Conservation (phyloP, 2,797 vertebrate species). For the Chiropotes sagulatus region DNA sequence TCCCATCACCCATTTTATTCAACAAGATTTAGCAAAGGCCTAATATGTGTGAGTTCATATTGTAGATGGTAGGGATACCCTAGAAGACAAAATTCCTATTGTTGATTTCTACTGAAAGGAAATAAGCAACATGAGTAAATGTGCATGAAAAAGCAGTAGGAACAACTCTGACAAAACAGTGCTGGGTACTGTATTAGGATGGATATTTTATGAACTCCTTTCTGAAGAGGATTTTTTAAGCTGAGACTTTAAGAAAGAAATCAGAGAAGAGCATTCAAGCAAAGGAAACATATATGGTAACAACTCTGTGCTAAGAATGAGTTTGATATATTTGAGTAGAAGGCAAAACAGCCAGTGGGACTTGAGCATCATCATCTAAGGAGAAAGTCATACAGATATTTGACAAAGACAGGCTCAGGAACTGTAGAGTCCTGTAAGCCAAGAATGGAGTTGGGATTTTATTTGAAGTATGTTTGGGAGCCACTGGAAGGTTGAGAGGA, state of each 20-base stretch:
- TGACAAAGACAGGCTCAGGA: not conserved
- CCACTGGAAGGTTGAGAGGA: not conserved
- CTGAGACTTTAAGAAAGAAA: not conserved
- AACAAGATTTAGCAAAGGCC: not conserved
- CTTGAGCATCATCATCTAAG: not conserved
- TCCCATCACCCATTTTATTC: slow-evolving; percentile 9
- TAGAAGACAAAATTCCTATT: not conserved
- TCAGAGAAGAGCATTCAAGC: not conserved
- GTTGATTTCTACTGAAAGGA: not conserved
- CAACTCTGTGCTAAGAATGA: not conserved
- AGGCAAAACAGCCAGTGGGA: not conserved
- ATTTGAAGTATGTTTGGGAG: not conserved
- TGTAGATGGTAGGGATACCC: not conserved
- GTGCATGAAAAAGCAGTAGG: not conserved
- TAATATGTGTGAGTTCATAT: not conserved
- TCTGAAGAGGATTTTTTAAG: not conserved
- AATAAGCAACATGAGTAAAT: not conserved
- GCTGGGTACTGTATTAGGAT: not conserved
- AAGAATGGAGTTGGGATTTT: not conserved
- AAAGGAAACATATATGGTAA: not conserved
- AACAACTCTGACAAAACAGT: not conserved
- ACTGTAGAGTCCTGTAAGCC: not conserved
- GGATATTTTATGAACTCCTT: not conserved
- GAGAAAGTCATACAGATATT: not conserved
- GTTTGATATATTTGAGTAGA: not conserved